Conservation (phyloP, 2,888 invertebrate genomes). For the Andrena camellia region DNA sequence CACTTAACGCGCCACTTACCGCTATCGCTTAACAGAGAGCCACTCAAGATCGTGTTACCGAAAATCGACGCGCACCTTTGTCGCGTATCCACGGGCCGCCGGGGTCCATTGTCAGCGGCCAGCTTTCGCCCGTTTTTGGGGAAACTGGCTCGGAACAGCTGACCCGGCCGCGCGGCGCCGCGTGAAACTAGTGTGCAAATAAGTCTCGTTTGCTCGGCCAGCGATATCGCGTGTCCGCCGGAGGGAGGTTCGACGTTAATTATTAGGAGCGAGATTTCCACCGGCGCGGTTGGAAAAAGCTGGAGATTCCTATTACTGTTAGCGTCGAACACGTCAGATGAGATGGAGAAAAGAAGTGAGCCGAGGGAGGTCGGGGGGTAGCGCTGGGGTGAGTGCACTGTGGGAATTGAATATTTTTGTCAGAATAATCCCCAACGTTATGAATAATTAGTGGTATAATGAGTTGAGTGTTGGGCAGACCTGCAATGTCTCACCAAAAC, state of each 20-base stretch:
- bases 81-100: slow-evolving; percentile 67
- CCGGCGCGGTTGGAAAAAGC: background rate
- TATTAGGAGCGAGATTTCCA: slow-evolving; percentile 37
- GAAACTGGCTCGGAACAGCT: slow-evolving; percentile 45
- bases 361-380: slow-evolving; percentile 43
- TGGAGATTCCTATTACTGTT: slow-evolving; percentile 7
- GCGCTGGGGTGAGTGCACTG: slow-evolving; percentile 57
- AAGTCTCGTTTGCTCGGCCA: slow-evolving; percentile 7
- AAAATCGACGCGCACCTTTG: slow-evolving; percentile 83
- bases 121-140: slow-evolving; percentile 54
- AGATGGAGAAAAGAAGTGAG: slow-evolving; percentile 29
- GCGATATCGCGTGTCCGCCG: background rate
- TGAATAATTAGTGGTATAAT: slow-evolving; percentile 85
- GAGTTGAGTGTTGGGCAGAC: slow-evolving; percentile 84
- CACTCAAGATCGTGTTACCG: slow-evolving; percentile 85
- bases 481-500: slow-evolving; percentile 83
- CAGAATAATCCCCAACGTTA: slow-evolving; percentile 79
- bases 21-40: slow-evolving; percentile 82
- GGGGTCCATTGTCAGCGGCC: slow-evolving; percentile 60
- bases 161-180: slow-evolving; percentile 44
- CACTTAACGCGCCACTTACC: slow-evolving; percentile 82
- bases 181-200: slow-evolving; percentile 40
- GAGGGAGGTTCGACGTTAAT: background rate
- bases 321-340: slow-evolving; percentile 32
- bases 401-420: slow-evolving; percentile 80